A percentile compares a stretch with the other conserved stretches of the same genome.
Evolutionary conservation across 2,113 vertebrate species (phyloP).

Genomic region (Condylura cristata): DNA sequence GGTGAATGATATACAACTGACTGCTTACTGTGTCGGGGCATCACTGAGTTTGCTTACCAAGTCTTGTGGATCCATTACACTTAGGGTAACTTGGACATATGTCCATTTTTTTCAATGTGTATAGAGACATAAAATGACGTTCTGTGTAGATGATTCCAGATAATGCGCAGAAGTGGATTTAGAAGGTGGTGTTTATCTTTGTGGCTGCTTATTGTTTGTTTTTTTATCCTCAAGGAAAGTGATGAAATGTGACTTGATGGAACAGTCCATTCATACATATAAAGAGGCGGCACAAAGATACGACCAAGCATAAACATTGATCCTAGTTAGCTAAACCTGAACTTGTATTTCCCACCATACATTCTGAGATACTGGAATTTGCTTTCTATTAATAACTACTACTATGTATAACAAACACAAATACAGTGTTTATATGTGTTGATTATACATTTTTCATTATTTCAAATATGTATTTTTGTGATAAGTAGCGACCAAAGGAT

Average conservation of each 20-base stretch:
- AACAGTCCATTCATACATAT: background rate
- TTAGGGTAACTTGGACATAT: background rate
- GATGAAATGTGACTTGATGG: background rate
- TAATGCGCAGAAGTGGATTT: slow-evolving; percentile 34
- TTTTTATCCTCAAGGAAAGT: slow-evolving; percentile 1
- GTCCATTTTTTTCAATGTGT: background rate
- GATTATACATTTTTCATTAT: background rate
- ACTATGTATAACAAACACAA: background rate
- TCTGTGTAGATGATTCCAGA: background rate
- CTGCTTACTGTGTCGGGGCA: background rate
- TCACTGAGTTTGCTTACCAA: slow-evolving; percentile 26
- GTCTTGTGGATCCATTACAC: background rate
- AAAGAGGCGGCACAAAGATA: background rate
- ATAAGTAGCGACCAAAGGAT: background rate
- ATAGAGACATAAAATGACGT: background rate
- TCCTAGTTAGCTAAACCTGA: background rate
- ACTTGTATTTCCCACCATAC: background rate
- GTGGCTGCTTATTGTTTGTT: background rate
- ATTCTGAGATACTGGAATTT: background rate
- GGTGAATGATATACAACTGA: background rate
- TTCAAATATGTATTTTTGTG: background rate
- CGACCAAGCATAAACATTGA: background rate
- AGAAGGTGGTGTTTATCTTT: background rate
- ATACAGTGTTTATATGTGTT: background rate
- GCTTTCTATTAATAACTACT: background rate